Conservation (phyloP, 2,797 vertebrate species). For the Corythornis leucogaster region DNA sequence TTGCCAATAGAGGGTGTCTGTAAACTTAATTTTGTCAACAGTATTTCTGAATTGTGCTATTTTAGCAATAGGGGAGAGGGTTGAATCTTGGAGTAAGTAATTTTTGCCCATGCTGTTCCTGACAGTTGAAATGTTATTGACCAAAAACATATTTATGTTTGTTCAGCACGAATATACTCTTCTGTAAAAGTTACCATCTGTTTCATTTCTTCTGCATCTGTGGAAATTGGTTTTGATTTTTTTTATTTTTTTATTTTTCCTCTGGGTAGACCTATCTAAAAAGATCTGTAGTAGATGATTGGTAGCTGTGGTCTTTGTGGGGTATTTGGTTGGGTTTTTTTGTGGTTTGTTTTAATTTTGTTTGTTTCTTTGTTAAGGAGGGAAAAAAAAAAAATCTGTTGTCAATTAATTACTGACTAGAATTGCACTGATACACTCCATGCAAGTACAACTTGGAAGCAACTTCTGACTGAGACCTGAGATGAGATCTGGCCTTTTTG, state of each 20-base stretch:
- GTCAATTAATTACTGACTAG: background rate
- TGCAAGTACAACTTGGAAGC: background rate
- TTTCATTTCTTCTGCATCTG: conserved; percentile 12
- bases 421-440: accelerated
- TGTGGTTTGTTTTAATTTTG: background rate
- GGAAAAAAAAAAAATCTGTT: background rate
- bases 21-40: background rate
- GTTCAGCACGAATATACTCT: background rate
- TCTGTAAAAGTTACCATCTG: conserved; percentile 22
- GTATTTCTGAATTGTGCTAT: background rate
- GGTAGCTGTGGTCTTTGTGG: background rate
- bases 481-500: background rate
- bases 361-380: too few species aligned
- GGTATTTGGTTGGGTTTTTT: too few species aligned
- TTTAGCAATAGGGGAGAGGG: background rate
- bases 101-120: background rate
- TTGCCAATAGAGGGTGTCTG: background rate
- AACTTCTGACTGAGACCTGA: background rate
- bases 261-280: background rate
- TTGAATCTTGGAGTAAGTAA: background rate
- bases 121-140: conserved; percentile 36
- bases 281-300: background rate
- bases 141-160: conserved; percentile 17
- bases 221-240: background rate
- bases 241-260: background rate